Evolutionary conservation across 2,888 invertebrate species (phyloP).

Genomic region (Ischnus inquisitorius): DNA sequence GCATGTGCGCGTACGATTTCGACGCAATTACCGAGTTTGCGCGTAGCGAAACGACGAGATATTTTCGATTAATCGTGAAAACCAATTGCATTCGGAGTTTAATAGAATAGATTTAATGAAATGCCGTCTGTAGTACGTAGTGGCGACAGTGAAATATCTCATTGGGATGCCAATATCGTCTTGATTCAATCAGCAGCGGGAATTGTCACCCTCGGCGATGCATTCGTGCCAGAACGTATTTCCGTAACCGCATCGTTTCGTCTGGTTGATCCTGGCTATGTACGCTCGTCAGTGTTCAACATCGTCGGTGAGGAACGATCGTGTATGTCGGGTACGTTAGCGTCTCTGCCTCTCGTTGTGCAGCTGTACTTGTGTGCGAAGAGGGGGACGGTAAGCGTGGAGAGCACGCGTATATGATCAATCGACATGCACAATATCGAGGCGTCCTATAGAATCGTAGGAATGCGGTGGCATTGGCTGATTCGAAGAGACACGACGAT

Average conservation of each 20-base stretch:
- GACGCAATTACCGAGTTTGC: too few species aligned
- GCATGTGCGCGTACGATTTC: too few species aligned
- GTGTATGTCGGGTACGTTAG: neutral
- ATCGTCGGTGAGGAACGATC: neutral
- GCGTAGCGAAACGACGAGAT: neutral
- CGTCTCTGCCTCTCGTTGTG: neutral
- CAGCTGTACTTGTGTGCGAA: neutral
- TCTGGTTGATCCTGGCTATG: slow-evolving; percentile 8
- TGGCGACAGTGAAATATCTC: neutral
- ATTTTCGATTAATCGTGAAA: neutral
- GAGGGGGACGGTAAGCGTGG: neutral
- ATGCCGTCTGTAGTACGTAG: neutral
- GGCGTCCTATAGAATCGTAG: slow-evolving; percentile 25
- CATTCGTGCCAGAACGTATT: slow-evolving; percentile 33
- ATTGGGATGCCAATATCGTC: slow-evolving; percentile 22
- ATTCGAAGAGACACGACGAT: slow-evolving; percentile 62
- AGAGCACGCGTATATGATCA: slow-evolving; percentile 24
- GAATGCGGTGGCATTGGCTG: slow-evolving; percentile 32
- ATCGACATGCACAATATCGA: slow-evolving; percentile 38
- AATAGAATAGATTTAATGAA: neutral
- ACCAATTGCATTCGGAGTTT: neutral
- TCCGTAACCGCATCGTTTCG: slow-evolving; percentile 43
- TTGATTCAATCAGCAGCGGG: slow-evolving; percentile 36
- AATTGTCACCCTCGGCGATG: slow-evolving; percentile 18
- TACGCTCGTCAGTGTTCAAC: neutral